phyloP scores from a whole-genome alignment of 2,113 vertebrate genomes.

The Podocnemis expansa region DNA sequence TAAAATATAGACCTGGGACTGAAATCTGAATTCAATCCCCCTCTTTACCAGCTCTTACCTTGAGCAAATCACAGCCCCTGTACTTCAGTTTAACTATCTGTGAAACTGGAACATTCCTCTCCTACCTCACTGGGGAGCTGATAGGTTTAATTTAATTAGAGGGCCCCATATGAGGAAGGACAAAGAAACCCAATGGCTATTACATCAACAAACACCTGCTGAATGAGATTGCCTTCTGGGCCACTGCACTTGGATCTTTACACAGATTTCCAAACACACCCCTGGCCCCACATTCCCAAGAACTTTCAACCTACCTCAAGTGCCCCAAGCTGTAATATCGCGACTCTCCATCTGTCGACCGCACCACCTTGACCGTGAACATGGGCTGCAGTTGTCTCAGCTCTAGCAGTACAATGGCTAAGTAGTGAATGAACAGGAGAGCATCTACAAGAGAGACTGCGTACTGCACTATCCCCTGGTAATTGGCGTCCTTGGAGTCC shows the following conservation, averaged over 20 bases:
- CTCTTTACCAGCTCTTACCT: not conserved
- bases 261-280: not conserved
- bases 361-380: slow-evolving; percentile 89
- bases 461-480: slow-evolving; percentile 95
- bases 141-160: not conserved
- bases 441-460: slow-evolving; percentile 94
- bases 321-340: slow-evolving; percentile 92
- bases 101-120: not conserved
- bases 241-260: not conserved
- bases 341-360: slow-evolving; percentile 90
- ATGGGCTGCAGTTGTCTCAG: slow-evolving; percentile 89
- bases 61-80: not conserved
- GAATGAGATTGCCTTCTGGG: accelerated
- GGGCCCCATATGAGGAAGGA: not conserved
- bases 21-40: not conserved
- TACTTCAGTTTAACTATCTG: not conserved
- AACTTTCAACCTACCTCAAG: slow-evolving; percentile 81
- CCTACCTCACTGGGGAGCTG: not conserved
- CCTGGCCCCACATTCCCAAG: accelerated
- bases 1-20: not conserved
- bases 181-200: not conserved
- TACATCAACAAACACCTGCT: not conserved
- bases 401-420: slow-evolving; percentile 94
- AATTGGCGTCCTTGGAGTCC: slow-evolving; percentile 90
- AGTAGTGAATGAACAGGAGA: slow-evolving; percentile 94